Base-by-base conservation (phyloP, 1,140 invertebrate genomes). In the Drosophila yakuba region DNA sequence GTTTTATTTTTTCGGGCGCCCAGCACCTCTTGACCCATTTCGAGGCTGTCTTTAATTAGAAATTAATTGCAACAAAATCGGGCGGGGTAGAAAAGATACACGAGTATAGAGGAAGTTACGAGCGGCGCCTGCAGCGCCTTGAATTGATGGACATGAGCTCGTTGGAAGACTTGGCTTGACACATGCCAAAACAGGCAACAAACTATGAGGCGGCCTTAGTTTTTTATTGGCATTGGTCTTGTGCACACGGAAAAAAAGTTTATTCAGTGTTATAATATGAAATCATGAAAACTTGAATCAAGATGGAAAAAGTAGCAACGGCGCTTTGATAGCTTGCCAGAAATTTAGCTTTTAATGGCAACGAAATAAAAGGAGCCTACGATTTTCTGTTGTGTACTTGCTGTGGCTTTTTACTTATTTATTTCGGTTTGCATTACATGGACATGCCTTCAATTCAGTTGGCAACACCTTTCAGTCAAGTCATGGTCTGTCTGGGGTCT, bases 391-490 rank as follows among this genome's bases (percentile, higher is more conserved):
- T 28, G 62, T 64, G 57, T 64, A 36, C 17, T 17, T 55, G 25
- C 17, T 48, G 20, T 39, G 36, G 43, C 44, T 52, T 51, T 59
- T 64, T 73, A 63, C 52, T 72, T 62, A 66, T 66, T 77, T 63
- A 57, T 51, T 81, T 60, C 50, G 38, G 48, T 58, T 74, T 60
- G 82, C 82, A 86, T 86, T 86, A 88, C 82, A 86, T 88, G 73
- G 74, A 77, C 74, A 77, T 77, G 74, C 57, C 76, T 78, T 78
- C 56, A 73, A 56, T 73, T 79, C 75, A 52, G 59, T 88, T 89
- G 79, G 84, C 84, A 89, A 89, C 84, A 89, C 84, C 84, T 89
- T 89, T 89, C 84, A 89, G 84, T 88, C 84, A 84, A 77, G 80
- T 79, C 80, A 83, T 67, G 71, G 62, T 67, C 68, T 79, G 74